Percentiles rank a stretch among this genome's conserved stretches.
Conservation (phyloP, 2,888 invertebrate species). For the Muscina levida region DNA sequence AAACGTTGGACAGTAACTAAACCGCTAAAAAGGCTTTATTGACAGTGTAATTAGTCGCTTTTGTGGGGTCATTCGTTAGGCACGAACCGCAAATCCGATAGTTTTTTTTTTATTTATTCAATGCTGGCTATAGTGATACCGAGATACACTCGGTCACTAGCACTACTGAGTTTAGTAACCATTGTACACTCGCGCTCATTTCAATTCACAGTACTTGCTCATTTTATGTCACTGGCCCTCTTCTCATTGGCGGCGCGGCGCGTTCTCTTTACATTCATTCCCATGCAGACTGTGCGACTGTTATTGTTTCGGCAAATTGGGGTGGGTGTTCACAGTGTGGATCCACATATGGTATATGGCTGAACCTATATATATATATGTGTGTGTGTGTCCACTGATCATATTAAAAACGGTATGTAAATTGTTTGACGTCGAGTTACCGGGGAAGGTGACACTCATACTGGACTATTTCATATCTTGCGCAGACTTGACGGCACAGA, state of each 20-base stretch:
- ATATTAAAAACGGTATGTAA: slow-evolving; percentile 39
- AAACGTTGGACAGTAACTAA: too few species aligned
- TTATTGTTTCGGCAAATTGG: slow-evolving; percentile 54
- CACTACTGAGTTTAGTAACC: not conserved
- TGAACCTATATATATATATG: not conserved
- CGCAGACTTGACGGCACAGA: too few species aligned
- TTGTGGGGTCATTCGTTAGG: slow-evolving; percentile 66
- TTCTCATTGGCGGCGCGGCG: slow-evolving; percentile 33
- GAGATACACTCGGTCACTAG: slow-evolving; percentile 3
- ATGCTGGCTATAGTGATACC: slow-evolving; percentile 57
- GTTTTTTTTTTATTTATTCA: slow-evolving; percentile 50
- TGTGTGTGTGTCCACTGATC: slow-evolving; percentile 27
- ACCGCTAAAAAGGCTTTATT: slow-evolving; percentile 32
- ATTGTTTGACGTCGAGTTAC: not conserved
- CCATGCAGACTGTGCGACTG: slow-evolving; percentile 20
- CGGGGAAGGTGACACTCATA: not conserved
- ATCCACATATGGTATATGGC: not conserved
- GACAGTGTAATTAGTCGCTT: slow-evolving; percentile 42
- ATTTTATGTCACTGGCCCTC: slow-evolving; percentile 55
- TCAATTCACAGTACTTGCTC: slow-evolving; percentile 41
- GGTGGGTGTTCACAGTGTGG: slow-evolving; percentile 42
- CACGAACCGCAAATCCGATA: slow-evolving; percentile 78
- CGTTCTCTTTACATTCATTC: not conserved
- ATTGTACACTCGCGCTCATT: slow-evolving; percentile 37
- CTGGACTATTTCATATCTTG: too few species aligned